Evolutionary conservation across 2,113 vertebrate species (phyloP), one percentile per base, ranked within the genome.

Genomic region (Semicossyphus pulcher): DNA sequence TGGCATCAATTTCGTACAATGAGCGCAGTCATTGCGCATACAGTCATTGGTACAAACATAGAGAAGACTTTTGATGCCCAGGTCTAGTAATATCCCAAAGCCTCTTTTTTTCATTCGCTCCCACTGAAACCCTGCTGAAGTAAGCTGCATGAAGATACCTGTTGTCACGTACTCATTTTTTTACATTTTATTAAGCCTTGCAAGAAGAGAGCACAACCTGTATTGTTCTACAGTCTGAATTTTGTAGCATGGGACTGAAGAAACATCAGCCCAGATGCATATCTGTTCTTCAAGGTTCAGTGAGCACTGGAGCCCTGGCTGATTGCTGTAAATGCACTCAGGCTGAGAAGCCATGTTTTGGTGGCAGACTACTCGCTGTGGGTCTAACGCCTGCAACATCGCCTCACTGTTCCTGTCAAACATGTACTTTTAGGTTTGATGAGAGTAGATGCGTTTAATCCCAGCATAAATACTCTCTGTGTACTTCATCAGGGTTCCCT

Each of bases 381-480:
- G 78, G 83, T 80, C 73, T 74, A 85, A 72, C 88, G 62, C 63
- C 81, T 78, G 62, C 86, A 84, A 80, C 80, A 80, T 83, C 85
- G 87, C 74, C 79, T 78, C 69, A 10, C 70, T 74, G 79, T 77
- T 74, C 78, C 52, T 75, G 80, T 91, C 81, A 79, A 88, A 92
- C 87, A 87, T 78, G 86, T 92, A 88, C 83, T 88, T 84, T 91
- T 87, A 83, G 74, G 78, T 63, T 67, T 83, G 60, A 84, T 71
- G 57, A 69, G 81, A 91, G 72, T 68, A 63, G 89, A 81, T 77
- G 65, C 68, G 76, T 89, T 89, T 86, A 74, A 78, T 83, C 71
- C 77, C 47, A 85, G 82, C 75, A 64, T 90, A 92, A 92, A 91
- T 89, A 80, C 78, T 86, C 83, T 79, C 60, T 83, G 85, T 80